phyloP scores from a whole-genome alignment of 1,140 invertebrate species.

The Aphaenogaster ashmeadi region DNA sequence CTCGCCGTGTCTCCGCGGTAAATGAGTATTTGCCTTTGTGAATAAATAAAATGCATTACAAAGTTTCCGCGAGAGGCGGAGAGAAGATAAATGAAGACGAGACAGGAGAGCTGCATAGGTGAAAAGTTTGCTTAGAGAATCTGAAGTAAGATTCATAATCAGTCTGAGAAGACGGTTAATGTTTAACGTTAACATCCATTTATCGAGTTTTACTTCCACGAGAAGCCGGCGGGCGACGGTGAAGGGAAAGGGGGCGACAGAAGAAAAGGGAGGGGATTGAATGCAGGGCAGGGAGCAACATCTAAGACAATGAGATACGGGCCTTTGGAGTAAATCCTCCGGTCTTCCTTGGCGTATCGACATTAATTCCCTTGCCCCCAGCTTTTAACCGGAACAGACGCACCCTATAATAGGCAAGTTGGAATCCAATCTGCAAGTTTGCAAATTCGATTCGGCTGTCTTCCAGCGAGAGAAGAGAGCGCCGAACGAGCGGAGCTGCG shows the following conservation, averaged over 20 bases:
- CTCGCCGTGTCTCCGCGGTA: constrained; percentile 73
- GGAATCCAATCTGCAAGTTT: constrained; percentile 88
- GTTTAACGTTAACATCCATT: constrained; percentile 14
- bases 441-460: constrained; percentile 87
- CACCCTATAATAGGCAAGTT: constrained; percentile 88
- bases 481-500: constrained; percentile 58
- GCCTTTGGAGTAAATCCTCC: constrained; percentile 85
- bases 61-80: constrained; percentile 68
- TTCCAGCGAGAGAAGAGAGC: constrained; percentile 72
- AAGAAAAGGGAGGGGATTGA: constrained; percentile 12
- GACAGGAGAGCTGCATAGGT: constrained; percentile 22
- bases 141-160: constrained; percentile 33
- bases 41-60: constrained; percentile 87
- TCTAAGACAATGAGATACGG: constrained; percentile 81
- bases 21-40: constrained; percentile 87
- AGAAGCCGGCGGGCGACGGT: not conserved
- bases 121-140: constrained; percentile 40
- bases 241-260: not conserved
- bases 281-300: constrained; percentile 74
- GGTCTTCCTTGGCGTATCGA: constrained; percentile 86
- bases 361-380: constrained; percentile 87
- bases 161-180: constrained; percentile 1
- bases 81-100: constrained; percentile 27
- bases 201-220: not conserved
- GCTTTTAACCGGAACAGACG: constrained; percentile 88